Evolutionary conservation across 1,140 invertebrate species (phyloP).

Genomic region (Sycobia sp.): DNA sequence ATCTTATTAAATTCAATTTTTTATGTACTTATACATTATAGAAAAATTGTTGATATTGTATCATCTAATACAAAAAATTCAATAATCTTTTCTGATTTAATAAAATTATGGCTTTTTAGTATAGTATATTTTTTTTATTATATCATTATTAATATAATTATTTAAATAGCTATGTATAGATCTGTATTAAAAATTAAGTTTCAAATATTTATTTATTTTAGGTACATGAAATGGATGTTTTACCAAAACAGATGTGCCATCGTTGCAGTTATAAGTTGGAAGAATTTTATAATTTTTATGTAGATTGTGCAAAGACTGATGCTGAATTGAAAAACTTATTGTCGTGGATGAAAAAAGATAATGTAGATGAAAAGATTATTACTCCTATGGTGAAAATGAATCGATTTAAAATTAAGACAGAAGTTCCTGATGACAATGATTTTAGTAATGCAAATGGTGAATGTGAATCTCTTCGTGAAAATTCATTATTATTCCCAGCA

Average conservation of each 20-base stretch:
- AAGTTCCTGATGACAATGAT: conserved; percentile 41
- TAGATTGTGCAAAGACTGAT: conserved; percentile 52
- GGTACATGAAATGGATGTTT: conserved; percentile 57
- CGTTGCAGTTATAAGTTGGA: conserved; percentile 56
- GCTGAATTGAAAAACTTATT: conserved; percentile 50
- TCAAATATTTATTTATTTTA: conserved; percentile 27
- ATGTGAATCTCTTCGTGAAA: neutral
- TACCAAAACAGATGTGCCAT: conserved; percentile 59
- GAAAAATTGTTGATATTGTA: too few species aligned
- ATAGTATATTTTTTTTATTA: neutral
- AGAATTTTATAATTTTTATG: conserved; percentile 56
- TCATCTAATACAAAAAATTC: too few species aligned
- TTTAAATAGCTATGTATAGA: neutral
- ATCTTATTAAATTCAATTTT: too few species aligned
- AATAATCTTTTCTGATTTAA: too few species aligned
- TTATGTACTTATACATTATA: too few species aligned
- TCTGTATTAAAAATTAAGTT: neutral
- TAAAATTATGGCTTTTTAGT: neutral
- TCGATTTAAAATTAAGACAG: conserved; percentile 51
- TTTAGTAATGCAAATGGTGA: neutral
- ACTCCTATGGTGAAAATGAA: conserved; percentile 56
- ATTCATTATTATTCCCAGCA: conserved; percentile 18
- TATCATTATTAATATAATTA: neutral
- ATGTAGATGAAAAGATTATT: conserved; percentile 38
- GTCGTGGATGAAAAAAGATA: conserved; percentile 54